These are phyloP conservation scores for Micronycteris hirsuta DNA, from an alignment of 2,113 vertebrate genomes.

Conservation along the genomic window DNA sequence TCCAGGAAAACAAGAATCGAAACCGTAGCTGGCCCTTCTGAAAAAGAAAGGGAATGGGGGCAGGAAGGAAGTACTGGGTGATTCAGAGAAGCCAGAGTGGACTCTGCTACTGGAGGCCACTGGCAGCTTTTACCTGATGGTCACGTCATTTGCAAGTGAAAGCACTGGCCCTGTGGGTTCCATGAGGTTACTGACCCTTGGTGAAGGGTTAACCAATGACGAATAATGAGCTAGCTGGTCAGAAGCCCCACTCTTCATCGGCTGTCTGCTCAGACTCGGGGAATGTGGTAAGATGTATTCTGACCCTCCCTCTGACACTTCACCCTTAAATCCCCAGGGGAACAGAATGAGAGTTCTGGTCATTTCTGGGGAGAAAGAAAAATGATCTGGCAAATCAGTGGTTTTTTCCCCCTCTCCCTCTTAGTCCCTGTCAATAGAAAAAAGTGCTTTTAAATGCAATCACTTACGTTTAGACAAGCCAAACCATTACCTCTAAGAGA, in stretches of 20 bases:
- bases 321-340: background rate
- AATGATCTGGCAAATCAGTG: background rate
- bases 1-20: slow-evolving; percentile 41
- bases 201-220: background rate
- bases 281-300: background rate
- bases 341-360: background rate
- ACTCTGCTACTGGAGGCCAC: background rate
- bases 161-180: background rate
- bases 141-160: background rate
- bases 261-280: background rate
- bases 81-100: background rate
- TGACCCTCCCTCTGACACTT: background rate
- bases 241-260: background rate
- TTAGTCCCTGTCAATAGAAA: background rate
- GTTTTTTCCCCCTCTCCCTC: background rate
- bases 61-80: background rate
- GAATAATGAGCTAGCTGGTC: background rate
- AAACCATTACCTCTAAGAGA: slow-evolving; percentile 18
- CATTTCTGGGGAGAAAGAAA: slow-evolving; percentile 6
- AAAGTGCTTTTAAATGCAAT: background rate
- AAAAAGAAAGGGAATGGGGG: background rate
- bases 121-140: background rate
- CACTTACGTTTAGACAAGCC: background rate
- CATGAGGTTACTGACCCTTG: background rate
- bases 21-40: background rate